Percentiles rank a stretch among this genome's conserved stretches.
Conservation (phyloP, 2,797 vertebrate species). For the Darevskia mixta region DNA sequence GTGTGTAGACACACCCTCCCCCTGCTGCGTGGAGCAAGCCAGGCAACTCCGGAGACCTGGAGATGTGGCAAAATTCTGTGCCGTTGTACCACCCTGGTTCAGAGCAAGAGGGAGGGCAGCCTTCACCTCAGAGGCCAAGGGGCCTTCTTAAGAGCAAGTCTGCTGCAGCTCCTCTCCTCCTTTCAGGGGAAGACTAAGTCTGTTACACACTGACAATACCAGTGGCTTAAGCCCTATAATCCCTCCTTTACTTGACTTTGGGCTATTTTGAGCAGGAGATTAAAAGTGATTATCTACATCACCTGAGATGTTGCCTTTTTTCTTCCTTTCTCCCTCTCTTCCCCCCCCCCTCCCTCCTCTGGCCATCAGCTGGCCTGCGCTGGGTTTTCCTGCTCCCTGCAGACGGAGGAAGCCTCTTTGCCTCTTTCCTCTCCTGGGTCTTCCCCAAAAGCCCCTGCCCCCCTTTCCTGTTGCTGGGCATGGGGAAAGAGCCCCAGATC, state of each 20-base stretch:
- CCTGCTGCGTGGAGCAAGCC: no score
- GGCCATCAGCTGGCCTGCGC: background rate
- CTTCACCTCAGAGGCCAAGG: background rate
- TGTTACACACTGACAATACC: constrained; percentile 56
- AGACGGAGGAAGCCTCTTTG: rapidly evolving
- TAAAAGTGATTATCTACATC: constrained; percentile 77
- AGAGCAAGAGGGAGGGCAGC: background rate
- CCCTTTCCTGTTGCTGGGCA: background rate
- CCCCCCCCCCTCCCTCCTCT: background rate
- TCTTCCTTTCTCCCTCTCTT: constrained; percentile 34
- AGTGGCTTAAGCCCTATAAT: constrained; percentile 74
- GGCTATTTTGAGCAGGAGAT: constrained; percentile 84
- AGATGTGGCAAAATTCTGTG: background rate
- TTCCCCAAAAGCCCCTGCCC: background rate
- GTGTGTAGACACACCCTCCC: no score
- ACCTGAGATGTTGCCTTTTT: constrained; percentile 67
- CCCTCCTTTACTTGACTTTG: constrained; percentile 80
- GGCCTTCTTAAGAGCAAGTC: constrained; percentile 18
- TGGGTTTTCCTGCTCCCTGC: rapidly evolving
- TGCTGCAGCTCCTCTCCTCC: constrained; percentile 23
- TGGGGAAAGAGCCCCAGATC: background rate
- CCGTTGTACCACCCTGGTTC: no score
- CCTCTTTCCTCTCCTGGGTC: rapidly evolving
- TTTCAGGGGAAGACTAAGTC: constrained; percentile 58
- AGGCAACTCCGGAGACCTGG: no score